A percentile compares a stretch with the other conserved stretches of the same genome.
These are phyloP conservation scores for Erythrocercus mccallii DNA, from an alignment of 2,113 vertebrate species.

Conservation along the genomic window DNA sequence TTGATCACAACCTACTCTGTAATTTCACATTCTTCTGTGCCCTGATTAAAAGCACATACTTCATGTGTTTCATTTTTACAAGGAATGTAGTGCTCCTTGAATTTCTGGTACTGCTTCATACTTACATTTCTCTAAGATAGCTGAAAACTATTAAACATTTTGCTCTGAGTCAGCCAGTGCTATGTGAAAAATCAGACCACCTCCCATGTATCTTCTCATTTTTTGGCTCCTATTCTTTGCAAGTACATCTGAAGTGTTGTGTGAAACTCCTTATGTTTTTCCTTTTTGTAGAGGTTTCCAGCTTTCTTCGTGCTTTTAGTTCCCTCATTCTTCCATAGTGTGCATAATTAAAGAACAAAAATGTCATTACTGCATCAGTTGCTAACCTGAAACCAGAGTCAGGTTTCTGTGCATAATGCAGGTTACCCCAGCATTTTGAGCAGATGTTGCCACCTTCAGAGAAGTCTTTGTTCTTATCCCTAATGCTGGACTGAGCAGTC, in stretches of 20 bases:
- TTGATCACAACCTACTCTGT: slow-evolving; percentile 29
- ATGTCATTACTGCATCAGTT: not conserved
- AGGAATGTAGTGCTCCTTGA: slow-evolving; percentile 34
- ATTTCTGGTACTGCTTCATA: slow-evolving; percentile 27
- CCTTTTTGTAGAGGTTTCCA: not conserved
- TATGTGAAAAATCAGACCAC: slow-evolving; percentile 3
- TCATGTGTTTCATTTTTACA: slow-evolving; percentile 58
- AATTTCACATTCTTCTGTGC: slow-evolving; percentile 40
- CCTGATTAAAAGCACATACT: slow-evolving; percentile 56
- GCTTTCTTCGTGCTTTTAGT: not conserved
- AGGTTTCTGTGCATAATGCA: not conserved
- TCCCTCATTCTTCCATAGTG: not conserved
- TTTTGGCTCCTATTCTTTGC: not conserved
- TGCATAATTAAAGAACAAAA: not conserved
- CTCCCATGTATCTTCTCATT: not conserved
- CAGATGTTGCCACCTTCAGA: not conserved
- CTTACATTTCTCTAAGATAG: not conserved
- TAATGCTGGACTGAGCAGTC: not conserved
- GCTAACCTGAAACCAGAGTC: not conserved
- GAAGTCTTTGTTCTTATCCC: not conserved
- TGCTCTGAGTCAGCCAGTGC: not conserved
- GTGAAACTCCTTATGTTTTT: not conserved
- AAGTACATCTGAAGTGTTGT: not conserved
- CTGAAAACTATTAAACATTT: slow-evolving; percentile 32
- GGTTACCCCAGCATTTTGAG: not conserved